Conservation (phyloP, 2,797 vertebrate genomes). For the Amazonetta brasiliensis region DNA sequence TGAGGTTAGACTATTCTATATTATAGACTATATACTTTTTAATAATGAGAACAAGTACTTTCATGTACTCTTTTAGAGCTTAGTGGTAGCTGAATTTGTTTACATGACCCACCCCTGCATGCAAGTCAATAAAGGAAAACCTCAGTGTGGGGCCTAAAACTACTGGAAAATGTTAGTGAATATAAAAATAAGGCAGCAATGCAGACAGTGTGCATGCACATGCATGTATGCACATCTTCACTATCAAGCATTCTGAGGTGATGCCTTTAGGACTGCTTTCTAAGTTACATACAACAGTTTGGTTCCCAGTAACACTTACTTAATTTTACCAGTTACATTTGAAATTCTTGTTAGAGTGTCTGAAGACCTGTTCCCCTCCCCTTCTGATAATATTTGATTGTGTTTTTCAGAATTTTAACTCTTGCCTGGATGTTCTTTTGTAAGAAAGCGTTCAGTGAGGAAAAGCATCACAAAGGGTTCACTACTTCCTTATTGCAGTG, state of each 20-base stretch:
- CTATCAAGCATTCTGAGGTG: neutral
- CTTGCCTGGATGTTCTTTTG: neutral
- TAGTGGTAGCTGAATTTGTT: neutral
- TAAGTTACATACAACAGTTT: neutral
- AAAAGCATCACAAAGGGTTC: neutral
- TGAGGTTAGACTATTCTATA: neutral
- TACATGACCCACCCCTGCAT: neutral
- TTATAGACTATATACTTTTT: neutral
- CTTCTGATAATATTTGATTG: rapidly evolving
- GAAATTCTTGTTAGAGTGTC: neutral
- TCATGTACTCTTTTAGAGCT: neutral
- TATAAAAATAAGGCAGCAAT: neutral
- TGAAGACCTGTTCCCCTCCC: rapidly evolving
- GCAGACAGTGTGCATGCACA: neutral
- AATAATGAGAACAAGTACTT: neutral
- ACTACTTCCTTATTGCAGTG: neutral
- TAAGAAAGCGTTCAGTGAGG: neutral
- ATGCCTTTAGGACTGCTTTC: neutral
- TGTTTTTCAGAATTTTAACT: neutral
- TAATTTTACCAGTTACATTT: neutral
- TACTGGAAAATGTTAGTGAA: neutral
- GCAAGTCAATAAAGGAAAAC: neutral
- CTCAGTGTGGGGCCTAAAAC: neutral
- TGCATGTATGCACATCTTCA: neutral
- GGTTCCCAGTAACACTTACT: neutral